Percentiles rank a stretch among this genome's conserved stretches.
phyloP scores from a whole-genome alignment of 2,113 vertebrate species.

The Dascyllus trimaculatus region DNA sequence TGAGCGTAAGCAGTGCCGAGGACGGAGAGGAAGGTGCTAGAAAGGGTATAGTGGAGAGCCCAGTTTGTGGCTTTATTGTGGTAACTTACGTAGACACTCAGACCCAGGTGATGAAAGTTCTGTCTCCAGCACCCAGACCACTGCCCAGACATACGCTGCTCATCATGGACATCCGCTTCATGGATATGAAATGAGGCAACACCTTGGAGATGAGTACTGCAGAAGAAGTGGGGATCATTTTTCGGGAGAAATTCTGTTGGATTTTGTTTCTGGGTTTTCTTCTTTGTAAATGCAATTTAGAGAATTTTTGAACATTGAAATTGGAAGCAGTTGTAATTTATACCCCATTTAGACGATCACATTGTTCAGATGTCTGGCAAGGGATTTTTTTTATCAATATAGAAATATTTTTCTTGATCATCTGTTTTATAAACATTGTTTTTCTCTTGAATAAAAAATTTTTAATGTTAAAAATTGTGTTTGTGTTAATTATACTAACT shows the following conservation, averaged over 20 bases:
- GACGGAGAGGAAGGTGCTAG: constrained; percentile 85
- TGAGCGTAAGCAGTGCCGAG: constrained; percentile 94
- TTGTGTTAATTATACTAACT: neutral
- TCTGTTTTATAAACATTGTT: constrained; percentile 22
- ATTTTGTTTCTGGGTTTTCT: constrained; percentile 17
- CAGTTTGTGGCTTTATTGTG: constrained; percentile 96
- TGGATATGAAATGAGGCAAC: constrained; percentile 88
- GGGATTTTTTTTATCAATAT: constrained; percentile 29
- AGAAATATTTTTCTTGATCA: constrained; percentile 16
- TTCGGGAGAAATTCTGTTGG: neutral
- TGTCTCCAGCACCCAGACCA: constrained; percentile 93
- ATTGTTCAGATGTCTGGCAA: constrained; percentile 28
- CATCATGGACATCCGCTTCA: constrained; percentile 99
- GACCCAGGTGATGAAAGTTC: constrained; percentile 93
- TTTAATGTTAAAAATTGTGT: constrained; percentile 18
- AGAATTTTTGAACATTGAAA: neutral
- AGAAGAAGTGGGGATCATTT: neutral
- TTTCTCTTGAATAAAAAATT: constrained; percentile 48
- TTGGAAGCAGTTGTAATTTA: constrained; percentile 28
- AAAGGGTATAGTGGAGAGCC: constrained; percentile 89
- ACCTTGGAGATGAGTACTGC: neutral
- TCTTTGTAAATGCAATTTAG: constrained; percentile 8
- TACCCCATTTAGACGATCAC: constrained; percentile 14
- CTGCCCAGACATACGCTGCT: constrained; percentile 95
- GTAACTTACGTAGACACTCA: constrained; percentile 95